Base-by-base conservation (phyloP, 92 coral and sea anemone genomes). In the Porites rus region DNA sequence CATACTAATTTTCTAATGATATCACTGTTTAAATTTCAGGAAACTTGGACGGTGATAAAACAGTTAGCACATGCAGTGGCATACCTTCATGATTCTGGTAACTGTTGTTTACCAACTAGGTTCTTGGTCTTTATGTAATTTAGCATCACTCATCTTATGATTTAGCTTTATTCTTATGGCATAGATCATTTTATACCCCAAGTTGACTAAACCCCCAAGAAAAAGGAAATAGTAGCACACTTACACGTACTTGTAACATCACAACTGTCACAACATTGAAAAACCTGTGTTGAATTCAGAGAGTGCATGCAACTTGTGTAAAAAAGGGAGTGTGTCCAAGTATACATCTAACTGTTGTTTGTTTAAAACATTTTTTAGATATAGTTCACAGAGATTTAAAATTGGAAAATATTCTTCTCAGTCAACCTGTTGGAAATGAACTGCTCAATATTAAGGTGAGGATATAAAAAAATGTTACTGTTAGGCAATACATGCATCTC, bases 31-130 rank as follows among this genome's bases (percentile, higher is more conserved):
- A 51, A 52, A 46, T 59, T 20, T 1, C 63, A 97, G 99, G 99
- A 97, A 92, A 93, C 99, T 1, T 87, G 88, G 93, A 97, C 99
- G 43, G 99, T 97, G 28, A 97, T 97, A 64, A 88, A 90, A 25
- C 99, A 97, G 80, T 80, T 97, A 69, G 96, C 98, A n/a, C 96
- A 96, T 95, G 99, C 99, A 17, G 97, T 97, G 18, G 98, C 97
- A 13, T 97, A 97, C 86, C 89, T 97, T 52, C 99, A 97, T 84
- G 99, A 97, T 78, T 88, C 87, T 74, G 98, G 99, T 97, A 76
- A 82, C 4, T 38, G 46, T 38, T 38, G 5, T 4, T 38, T 38
- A 38, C 46, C 46, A 38, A 38, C 46, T 0, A 38, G 46, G 46
- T 38, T 38, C 46, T 38, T 38, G 46, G 46, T 38, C 7, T 38